These are phyloP conservation scores for Liasis olivaceus DNA, from an alignment of 2,797 vertebrate species.

Conservation along the genomic window DNA sequence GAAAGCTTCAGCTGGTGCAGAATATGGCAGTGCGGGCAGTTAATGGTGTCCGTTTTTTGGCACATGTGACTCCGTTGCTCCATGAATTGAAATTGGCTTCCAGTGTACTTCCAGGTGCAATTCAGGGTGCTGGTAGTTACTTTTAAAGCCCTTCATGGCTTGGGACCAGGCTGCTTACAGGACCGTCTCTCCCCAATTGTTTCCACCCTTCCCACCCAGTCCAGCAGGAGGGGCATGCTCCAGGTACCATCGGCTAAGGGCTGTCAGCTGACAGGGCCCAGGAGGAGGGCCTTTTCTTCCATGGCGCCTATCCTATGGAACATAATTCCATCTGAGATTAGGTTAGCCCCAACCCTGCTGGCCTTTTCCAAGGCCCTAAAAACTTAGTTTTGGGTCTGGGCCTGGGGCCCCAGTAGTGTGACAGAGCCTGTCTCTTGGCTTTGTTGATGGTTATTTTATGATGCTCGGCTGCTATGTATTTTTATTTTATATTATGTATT, in stretches of 20 bases:
- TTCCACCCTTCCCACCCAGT: not conserved
- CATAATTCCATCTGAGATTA: not conserved
- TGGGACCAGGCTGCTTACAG: not conserved
- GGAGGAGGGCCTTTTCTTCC: not conserved
- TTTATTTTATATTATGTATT: too few relatives aligned
- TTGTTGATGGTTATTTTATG: too few relatives aligned
- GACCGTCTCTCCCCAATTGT: not conserved
- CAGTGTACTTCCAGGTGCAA: not conserved
- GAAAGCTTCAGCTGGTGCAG: not conserved
- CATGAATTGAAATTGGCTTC: not conserved
- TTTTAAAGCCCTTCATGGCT: not conserved
- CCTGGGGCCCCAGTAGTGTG: not conserved
- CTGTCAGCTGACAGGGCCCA: not conserved
- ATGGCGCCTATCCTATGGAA: not conserved
- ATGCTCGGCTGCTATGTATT: too few relatives aligned
- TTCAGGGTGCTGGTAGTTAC: not conserved
- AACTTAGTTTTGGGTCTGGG: not conserved
- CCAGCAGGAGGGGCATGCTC: not conserved
- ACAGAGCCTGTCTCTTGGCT: not conserved
- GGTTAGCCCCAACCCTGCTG: not conserved
- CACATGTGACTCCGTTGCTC: not conserved
- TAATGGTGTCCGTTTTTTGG: not conserved
- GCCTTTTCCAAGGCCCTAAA: not conserved
- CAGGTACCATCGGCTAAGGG: not conserved
- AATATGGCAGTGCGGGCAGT: not conserved